Evolutionary conservation across 1,140 invertebrate species (phyloP), one percentile per base, ranked within the genome.

Genomic region (Rhopalosiphum padi): DNA sequence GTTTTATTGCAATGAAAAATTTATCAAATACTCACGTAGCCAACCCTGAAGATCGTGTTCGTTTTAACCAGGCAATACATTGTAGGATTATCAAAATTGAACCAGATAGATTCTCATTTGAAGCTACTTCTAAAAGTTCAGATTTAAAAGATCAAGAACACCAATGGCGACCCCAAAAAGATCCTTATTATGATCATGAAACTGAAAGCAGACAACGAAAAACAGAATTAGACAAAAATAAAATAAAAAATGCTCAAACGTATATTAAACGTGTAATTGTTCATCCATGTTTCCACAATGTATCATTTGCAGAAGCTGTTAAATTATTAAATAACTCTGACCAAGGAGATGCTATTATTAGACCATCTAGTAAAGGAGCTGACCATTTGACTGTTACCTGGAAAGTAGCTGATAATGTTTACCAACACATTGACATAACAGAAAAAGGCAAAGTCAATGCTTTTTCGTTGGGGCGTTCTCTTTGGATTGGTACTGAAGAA

Each of bases 311-410:
- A 0, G 98, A 99, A 95, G 98, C 98, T 3, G 98, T 99, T 94
- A 98, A 98, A 95, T 95, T 99, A 77, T 97, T 99, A 96, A 96
- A 96, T 21, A 97, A 97, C 35, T 98, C 99, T 97, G 98, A 99
- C 94, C 98, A 99, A 95, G 99, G 99, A 15, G 99, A 99, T 95
- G 98, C 98, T 5, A 98, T 99, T 41, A 97, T 99, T 55, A 96
- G 99, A 85, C 99, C 99, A 4, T 99, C 98, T 86, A 99, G 98
- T 95, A 99, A 99, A 96, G 99, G 99, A 83, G 96, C 97, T 4
- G 98, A 99, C 95, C 99, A 99, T 95, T 95, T 99, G 86, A 99
- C 99, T 0, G 98, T 99, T 1, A 99, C 99, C 0, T 99, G 99
- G 99, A 99, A 99, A 95, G 99, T 99, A 1, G 96, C 97, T 9